phyloP scores from a whole-genome alignment of 2,888 invertebrate species.

The Drosophila phalerata region DNA sequence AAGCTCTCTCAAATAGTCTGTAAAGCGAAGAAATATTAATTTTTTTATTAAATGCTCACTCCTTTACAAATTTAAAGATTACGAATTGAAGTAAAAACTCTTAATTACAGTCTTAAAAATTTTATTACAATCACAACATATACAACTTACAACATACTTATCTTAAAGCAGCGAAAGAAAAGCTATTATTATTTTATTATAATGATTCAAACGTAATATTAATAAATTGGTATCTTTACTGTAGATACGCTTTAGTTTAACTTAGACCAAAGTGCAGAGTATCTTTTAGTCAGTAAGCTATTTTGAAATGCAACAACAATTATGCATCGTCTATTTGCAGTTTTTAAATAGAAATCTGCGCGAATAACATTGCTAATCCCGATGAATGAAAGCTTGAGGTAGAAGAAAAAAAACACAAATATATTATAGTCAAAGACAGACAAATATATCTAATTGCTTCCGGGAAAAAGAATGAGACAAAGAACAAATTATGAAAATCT shows the following conservation, averaged over 20 bases:
- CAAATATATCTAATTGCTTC: constrained; percentile 67
- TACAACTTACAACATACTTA: not conserved
- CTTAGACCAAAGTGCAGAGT: not conserved
- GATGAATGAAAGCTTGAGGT: constrained; percentile 41
- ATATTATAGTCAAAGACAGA: constrained; percentile 12
- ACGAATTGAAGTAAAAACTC: not conserved
- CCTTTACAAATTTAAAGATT: not conserved
- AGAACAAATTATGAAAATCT: constrained; percentile 31
- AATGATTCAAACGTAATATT: not conserved
- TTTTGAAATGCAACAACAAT: not conserved
- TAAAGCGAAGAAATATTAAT: not conserved
- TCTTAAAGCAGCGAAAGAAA: not conserved
- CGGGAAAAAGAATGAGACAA: constrained; percentile 48
- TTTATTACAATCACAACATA: not conserved
- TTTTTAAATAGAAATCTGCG: constrained; percentile 21
- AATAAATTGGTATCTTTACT: no score
- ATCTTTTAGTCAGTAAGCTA: constrained; percentile 3
- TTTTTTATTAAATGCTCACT: no score
- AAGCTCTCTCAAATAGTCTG: not conserved
- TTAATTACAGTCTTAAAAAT: not conserved
- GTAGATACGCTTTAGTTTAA: not conserved
- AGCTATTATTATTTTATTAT: not conserved
- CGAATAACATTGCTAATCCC: constrained; percentile 25
- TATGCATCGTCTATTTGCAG: constrained; percentile 5
- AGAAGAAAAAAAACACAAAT: constrained; percentile 14